Base-by-base conservation (phyloP, 2,113 vertebrate genomes). In the Microcebus murinus region DNA sequence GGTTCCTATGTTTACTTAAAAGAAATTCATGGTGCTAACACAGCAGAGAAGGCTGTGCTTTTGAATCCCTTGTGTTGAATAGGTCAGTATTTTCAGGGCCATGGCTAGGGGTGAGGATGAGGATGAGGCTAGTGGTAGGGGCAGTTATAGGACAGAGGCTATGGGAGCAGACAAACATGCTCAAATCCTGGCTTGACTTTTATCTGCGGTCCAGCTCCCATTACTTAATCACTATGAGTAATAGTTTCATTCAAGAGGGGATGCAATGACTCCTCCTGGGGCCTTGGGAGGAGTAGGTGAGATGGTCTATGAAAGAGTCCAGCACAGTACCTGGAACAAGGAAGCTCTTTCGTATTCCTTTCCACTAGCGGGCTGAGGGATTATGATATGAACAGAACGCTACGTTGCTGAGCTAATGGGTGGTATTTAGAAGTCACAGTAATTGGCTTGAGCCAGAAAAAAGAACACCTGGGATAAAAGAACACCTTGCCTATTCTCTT, bases 1-100 rank as follows among this genome's bases (percentile, higher is more conserved):
- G 61, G 95, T 90, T 97, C 87, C 88, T 93, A 74, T 81, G 63
- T 96, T 96, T 98, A 95, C 83, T 80, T 0, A 10, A 7, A 14
- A 97, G 95, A 73, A 97, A 97, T 82, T 59, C 67, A 73, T 59
- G 67, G 90, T 2, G 0, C 57, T 83, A 91, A 87, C 50, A 91
- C 61, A 57, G 80, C 50, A 93, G 90, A 90, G 83, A 92, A 68
- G 63, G 61, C 20, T 87, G 17, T 42, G 87, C 42, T 85, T 96
- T 77, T 79, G 57, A 73, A 77, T 68, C 18, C 18, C 34, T 92
- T 83, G 17, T 61, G 61, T n/a, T 70, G 13, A 90, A 27, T n/a
- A 80, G 20, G 9, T 74, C 34, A 50, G 0, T 63, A 13, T 59
- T 91, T 95, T 61, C 27, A 80, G 67, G 65, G 29, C 10, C 5